Evolutionary conservation across 2,797 vertebrate species (phyloP).

Genomic region (Ispidina picta): DNA sequence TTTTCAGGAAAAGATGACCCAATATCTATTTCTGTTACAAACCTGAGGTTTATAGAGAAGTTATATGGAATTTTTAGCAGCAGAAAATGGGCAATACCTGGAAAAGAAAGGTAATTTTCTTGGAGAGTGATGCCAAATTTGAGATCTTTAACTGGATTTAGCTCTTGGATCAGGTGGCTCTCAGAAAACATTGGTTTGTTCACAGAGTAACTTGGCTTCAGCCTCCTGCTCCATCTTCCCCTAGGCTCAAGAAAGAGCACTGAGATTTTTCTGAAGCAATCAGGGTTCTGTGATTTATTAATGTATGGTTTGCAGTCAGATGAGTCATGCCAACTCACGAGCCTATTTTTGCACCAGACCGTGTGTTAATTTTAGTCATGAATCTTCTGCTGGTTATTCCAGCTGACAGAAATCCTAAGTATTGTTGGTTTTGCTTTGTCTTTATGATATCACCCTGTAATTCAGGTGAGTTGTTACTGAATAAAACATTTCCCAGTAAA

Average conservation of each 20-base stretch:
- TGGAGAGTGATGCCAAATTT: neutral
- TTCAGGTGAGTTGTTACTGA: conserved; percentile 31
- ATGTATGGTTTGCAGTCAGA: conserved; percentile 5
- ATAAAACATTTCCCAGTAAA: neutral
- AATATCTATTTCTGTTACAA: neutral
- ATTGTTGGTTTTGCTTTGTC: conserved; percentile 32
- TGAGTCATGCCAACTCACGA: neutral
- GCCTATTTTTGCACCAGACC: conserved; percentile 14
- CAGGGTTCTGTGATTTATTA: conserved; percentile 2
- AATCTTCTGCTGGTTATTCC: conserved; percentile 21
- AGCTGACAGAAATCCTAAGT: conserved; percentile 3
- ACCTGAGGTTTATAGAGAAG: neutral
- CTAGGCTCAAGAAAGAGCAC: neutral
- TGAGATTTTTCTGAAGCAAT: conserved; percentile 2
- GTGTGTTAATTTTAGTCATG: conserved; percentile 36
- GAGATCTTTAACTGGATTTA: neutral
- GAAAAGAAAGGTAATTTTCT: neutral
- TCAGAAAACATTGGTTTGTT: neutral
- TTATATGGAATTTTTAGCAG: neutral
- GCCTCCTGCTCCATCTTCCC: neutral
- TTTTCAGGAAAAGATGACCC: neutral
- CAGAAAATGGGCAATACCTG: neutral
- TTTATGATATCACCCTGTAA: neutral
- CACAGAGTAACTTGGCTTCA: neutral
- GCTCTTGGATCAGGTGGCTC: neutral